phyloP scores from a whole-genome alignment of 23 tunicate species.

The Halocynthia roretzi region DNA sequence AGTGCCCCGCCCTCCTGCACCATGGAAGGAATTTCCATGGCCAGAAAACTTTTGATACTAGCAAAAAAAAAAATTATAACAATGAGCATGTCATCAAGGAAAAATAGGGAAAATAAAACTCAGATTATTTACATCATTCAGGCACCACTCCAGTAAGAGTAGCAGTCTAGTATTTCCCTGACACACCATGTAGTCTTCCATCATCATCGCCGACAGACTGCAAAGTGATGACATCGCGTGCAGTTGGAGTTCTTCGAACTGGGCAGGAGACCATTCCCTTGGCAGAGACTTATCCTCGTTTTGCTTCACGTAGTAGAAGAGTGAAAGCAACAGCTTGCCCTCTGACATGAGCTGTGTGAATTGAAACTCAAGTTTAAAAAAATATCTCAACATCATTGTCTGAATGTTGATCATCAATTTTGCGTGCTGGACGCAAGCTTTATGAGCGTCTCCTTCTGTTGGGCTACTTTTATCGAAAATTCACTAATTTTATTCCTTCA shows the following conservation, averaged over 20 bases:
- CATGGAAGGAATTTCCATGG: constrained; percentile 84
- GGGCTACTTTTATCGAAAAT: too few relatives aligned
- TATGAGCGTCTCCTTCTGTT: not conserved
- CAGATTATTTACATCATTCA: constrained; percentile 23
- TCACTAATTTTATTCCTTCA: too few relatives aligned
- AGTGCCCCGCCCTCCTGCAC: constrained; percentile 72
- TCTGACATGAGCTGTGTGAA: constrained; percentile 59
- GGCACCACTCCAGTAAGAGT: constrained; percentile 83
- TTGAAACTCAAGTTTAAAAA: too few relatives aligned
- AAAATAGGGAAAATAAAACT: not conserved
- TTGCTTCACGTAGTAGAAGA: constrained; percentile 65
- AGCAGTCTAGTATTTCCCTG: constrained; percentile 82
- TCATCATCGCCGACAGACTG: constrained; percentile 41
- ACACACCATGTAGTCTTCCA: constrained; percentile 76
- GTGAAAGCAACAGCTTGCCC: constrained; percentile 68
- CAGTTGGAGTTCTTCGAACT: constrained; percentile 93
- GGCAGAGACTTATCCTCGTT: constrained; percentile 41
- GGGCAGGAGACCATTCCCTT: constrained; percentile 83
- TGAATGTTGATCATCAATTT: not conserved
- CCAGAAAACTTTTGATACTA: constrained; percentile 48
- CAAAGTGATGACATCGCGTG: constrained; percentile 75
- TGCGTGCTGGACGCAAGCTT: not conserved
- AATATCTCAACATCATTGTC: not conserved
- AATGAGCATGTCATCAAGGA: not conserved
- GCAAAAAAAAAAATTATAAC: constrained; percentile 6